Percentiles rank a stretch among this genome's conserved stretches.
Evolutionary conservation across 1,140 invertebrate species (phyloP).

Genomic region (Goniozus legneri): DNA sequence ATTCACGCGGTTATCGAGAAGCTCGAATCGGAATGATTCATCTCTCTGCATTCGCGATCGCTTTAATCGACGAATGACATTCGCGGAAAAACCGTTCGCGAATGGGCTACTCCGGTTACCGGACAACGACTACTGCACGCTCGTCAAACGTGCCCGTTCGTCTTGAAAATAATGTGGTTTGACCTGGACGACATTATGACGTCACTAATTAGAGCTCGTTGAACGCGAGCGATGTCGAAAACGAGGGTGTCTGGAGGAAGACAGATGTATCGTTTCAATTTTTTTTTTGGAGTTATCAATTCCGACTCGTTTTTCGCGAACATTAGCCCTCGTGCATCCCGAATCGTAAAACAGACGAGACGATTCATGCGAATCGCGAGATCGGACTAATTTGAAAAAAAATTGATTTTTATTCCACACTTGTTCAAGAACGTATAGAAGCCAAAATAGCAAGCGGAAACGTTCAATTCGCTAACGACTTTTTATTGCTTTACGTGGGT

Average conservation of each 20-base stretch:
- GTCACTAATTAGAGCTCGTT: conserved; percentile 53
- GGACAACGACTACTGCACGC: conserved; percentile 22
- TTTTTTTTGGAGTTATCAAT: conserved; percentile 21
- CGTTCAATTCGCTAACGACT: no score
- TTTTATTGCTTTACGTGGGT: no score
- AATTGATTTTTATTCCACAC: no score
- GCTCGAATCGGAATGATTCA: conserved; percentile 16
- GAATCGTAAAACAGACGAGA: no score
- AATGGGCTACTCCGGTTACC: background rate
- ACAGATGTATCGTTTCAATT: no score
- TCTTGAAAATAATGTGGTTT: conserved; percentile 50
- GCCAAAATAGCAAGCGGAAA: no score
- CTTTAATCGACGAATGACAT: background rate
- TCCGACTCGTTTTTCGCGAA: conserved; percentile 15
- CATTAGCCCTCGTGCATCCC: conserved; percentile 1
- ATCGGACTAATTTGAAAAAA: no score
- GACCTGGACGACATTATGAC: conserved; percentile 51
- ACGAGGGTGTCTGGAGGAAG: conserved; percentile 9
- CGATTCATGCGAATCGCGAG: no score
- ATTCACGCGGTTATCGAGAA: no score
- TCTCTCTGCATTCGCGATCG: background rate
- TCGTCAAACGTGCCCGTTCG: conserved; percentile 18
- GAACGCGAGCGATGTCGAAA: conserved; percentile 27
- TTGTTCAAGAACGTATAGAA: no score
- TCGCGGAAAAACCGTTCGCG: background rate